Evolutionary conservation across 2,888 invertebrate species (phyloP), one percentile per base, ranked within the genome.

Genomic region (Athalia cordata): DNA sequence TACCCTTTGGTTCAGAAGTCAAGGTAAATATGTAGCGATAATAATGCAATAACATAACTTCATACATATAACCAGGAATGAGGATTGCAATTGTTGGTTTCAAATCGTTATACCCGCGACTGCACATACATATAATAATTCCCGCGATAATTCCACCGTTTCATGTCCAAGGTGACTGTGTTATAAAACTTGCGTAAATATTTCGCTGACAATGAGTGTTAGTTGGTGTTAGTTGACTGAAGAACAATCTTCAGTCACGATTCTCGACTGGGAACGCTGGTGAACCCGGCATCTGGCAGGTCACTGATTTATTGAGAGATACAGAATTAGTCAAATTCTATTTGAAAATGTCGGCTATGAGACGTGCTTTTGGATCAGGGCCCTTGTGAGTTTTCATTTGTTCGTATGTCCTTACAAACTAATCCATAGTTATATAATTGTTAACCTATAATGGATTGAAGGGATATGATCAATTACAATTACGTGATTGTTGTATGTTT

Each of bases 371-470:
- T 9, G 77, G 84, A 4, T 82, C 83, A 59, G 83, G 79, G 55
- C 49, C 79, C 13, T 78, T 85, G 87, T 87, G 83, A 87, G 85
- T 86, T 55, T 50, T 5, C 11, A 11, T 8, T 76, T 29, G 15
- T 47, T 43, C 64, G 65, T 72, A 7, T 11, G 3, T 62, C 70
- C 74, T 47, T 55, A 3, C 13, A 29, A 57, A n/a, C 9, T 50
- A n/a, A 7, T 74, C 50, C 62, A 50, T 59, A 78, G 47, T 86
- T 86, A 86, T 81, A 79, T 86, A 86, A 86, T 82, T 84, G 79
- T 79, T 85, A 86, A 86, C 85, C 86, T 85, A 65, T 49, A 67
- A 59, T 80, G 77, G 80, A 81, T 79, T 77, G 50, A 76, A 50
- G 75, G 66, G 77, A 50, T 59, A 59, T 29, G 29, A 8, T 15